Evolutionary conservation across 2,888 invertebrate genomes (phyloP).

Genomic region (Cylloceria caligata): DNA sequence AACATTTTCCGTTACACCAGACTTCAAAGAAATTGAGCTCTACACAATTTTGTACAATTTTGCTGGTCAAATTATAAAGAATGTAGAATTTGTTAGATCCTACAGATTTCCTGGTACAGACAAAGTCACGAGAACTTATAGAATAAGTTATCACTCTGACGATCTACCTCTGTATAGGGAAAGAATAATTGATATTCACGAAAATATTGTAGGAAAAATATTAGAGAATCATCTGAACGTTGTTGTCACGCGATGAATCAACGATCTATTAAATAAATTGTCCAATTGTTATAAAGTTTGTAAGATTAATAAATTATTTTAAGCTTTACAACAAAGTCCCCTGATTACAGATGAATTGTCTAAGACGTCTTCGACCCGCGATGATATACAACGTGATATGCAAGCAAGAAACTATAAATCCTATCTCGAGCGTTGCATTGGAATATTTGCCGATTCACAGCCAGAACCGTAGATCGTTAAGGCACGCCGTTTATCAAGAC

Average conservation of each 20-base stretch:
- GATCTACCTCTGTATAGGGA: constrained; percentile 80
- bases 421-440: constrained; percentile 29
- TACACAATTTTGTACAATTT: constrained; percentile 78
- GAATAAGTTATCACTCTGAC: constrained; percentile 82
- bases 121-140: constrained; percentile 79
- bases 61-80: constrained; percentile 79
- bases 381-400: constrained; percentile 60
- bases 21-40: constrained; percentile 73
- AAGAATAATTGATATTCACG: constrained; percentile 81
- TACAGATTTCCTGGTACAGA: constrained; percentile 76
- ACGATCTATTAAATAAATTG: constrained; percentile 27
- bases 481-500: constrained; percentile 62
- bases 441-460: constrained; percentile 10
- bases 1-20: constrained; percentile 71
- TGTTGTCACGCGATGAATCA: constrained; percentile 44
- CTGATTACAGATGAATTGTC: constrained; percentile 74
- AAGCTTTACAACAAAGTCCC: constrained; percentile 18
- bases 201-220: constrained; percentile 77
- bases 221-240: constrained; percentile 73
- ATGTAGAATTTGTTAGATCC: constrained; percentile 77
- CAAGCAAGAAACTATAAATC: constrained; percentile 53
- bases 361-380: constrained; percentile 68
- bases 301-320: constrained; percentile 32
- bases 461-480: constrained; percentile 69
- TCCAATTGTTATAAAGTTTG: constrained; percentile 6